phyloP scores from a whole-genome alignment of 2,797 vertebrate species.

The Micromesistius poutassou region DNA sequence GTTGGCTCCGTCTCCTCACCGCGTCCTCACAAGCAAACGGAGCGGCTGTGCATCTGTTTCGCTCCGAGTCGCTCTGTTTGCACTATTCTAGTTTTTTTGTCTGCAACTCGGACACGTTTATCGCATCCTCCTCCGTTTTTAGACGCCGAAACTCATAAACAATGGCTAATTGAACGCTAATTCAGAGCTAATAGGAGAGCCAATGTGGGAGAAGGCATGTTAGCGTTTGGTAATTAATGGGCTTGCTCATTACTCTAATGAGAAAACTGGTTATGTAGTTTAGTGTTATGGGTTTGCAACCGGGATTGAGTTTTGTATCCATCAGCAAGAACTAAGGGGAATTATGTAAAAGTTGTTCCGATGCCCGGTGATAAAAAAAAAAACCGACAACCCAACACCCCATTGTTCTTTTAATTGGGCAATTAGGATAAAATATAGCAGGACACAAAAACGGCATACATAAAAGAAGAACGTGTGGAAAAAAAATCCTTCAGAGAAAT shows the following conservation, averaged over 20 bases:
- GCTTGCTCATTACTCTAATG: conserved; percentile 46
- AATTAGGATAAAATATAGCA: neutral
- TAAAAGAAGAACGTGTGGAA: neutral
- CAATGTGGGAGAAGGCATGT: conserved; percentile 54
- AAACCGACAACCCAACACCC: neutral
- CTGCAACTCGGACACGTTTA: conserved; percentile 3
- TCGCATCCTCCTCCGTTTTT: conserved; percentile 37
- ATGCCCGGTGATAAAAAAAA: neutral
- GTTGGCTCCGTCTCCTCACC: conserved; percentile 37
- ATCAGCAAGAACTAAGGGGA: neutral
- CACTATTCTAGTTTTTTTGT: conserved; percentile 32
- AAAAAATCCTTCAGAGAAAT: neutral
- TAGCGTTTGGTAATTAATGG: conserved; percentile 52
- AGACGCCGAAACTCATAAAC: conserved; percentile 51
- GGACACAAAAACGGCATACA: neutral
- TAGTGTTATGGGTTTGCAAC: conserved; percentile 25
- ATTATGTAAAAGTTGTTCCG: neutral
- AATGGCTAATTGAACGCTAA: conserved; percentile 57
- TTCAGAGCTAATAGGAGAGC: conserved; percentile 51
- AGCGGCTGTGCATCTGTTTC: conserved; percentile 47
- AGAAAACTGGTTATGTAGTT: conserved; percentile 31
- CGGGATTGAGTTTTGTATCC: conserved; percentile 13
- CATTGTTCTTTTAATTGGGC: neutral
- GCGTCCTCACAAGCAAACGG: conserved; percentile 20
- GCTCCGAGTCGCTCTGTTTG: conserved; percentile 13